These are phyloP conservation scores for Dendrocincla tyrannina DNA, from an alignment of 2,797 vertebrate species.

Conservation along the genomic window DNA sequence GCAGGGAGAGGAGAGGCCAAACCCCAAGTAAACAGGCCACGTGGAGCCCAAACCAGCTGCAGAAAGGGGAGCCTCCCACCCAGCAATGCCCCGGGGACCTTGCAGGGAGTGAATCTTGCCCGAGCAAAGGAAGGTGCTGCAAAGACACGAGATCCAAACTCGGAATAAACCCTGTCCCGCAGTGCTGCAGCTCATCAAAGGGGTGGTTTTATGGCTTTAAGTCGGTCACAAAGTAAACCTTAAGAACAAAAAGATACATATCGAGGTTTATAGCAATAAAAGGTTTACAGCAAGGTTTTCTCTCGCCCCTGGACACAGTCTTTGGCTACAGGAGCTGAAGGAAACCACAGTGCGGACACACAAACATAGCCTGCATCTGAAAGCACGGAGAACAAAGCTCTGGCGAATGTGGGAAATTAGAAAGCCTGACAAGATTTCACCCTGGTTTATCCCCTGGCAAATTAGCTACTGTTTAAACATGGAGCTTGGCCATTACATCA, in stretches of 20 bases:
- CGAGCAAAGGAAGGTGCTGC: background rate
- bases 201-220: background rate
- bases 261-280: background rate
- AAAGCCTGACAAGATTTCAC: slow-evolving; percentile 14
- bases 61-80: background rate
- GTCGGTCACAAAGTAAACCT: background rate
- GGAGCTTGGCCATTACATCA: slow-evolving; percentile 20
- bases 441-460: slow-evolving; percentile 17
- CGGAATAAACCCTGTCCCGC: accelerated
- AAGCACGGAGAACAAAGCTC: slow-evolving; percentile 24
- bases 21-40: background rate
- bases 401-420: background rate
- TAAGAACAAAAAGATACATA: background rate
- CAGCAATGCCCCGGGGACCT: background rate
- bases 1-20: background rate
- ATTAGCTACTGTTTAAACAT: slow-evolving; percentile 43
- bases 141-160: background rate
- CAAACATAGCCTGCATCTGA: background rate
- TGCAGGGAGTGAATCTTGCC: background rate
- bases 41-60: background rate
- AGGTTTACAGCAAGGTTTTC: background rate
- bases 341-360: slow-evolving; percentile 3
- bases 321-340: background rate
- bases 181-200: background rate
- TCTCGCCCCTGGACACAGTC: background rate